phyloP scores from a whole-genome alignment of 1,140 invertebrate genomes.

The Trypoxylus dichotomus region DNA sequence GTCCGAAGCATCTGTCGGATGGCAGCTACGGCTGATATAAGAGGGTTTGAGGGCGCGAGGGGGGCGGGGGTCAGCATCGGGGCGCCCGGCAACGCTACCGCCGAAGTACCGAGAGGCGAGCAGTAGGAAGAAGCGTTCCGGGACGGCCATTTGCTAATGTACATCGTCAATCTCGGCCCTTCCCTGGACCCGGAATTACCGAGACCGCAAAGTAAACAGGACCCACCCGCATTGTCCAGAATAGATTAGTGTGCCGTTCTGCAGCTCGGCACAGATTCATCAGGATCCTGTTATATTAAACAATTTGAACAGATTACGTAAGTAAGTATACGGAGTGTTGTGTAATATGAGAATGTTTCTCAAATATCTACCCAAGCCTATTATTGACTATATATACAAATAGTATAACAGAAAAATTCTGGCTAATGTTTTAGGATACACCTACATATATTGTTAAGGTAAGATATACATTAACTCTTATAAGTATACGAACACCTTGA shows the following conservation, averaged over 20 bases:
- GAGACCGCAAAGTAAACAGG: slow-evolving; percentile 36
- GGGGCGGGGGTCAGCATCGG: background rate
- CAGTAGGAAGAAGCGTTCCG: background rate
- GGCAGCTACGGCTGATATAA: background rate
- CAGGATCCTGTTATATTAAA: slow-evolving; percentile 20
- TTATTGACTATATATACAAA: no score
- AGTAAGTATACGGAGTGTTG: background rate
- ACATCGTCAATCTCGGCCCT: slow-evolving; percentile 28
- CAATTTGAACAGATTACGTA: slow-evolving; percentile 7
- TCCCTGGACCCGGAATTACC: slow-evolving; percentile 10
- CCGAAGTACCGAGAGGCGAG: background rate
- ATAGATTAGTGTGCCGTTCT: slow-evolving; percentile 38
- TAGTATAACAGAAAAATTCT: no score
- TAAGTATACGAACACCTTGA: no score
- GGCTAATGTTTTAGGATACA: no score
- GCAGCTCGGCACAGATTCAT: slow-evolving; percentile 6
- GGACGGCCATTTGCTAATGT: slow-evolving; percentile 29
- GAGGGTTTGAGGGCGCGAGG: slow-evolving; percentile 8
- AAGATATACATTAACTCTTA: no score
- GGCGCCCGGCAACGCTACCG: background rate
- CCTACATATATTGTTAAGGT: no score
- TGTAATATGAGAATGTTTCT: no score
- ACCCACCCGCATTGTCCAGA: slow-evolving; percentile 41
- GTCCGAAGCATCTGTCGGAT: slow-evolving; percentile 26
- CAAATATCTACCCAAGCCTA: no score